These are phyloP conservation scores for Antheraea mylitta DNA, from an alignment of 1,140 invertebrate genomes.

Conservation along the genomic window DNA sequence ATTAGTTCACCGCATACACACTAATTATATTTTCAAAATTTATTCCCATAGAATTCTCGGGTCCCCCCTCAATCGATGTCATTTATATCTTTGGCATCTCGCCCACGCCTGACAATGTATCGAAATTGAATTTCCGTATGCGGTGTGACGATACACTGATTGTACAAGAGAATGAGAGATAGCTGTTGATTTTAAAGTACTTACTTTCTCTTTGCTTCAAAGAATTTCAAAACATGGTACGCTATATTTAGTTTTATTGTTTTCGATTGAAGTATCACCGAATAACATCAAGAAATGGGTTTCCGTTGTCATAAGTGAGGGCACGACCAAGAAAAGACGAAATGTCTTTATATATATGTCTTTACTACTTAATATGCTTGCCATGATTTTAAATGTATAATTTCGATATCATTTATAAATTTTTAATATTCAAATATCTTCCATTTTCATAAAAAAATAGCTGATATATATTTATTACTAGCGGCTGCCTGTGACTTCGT, in stretches of 20 bases:
- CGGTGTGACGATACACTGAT: constrained; percentile 38
- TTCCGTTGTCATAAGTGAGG: neutral
- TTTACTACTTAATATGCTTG: no score
- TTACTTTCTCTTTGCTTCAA: neutral
- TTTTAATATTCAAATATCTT: no score
- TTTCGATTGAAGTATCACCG: neutral
- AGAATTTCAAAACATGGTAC: neutral
- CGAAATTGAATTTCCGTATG: constrained; percentile 50
- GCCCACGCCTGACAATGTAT: constrained; percentile 43
- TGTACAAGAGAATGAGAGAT: constrained; percentile 28
- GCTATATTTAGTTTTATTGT: constrained; percentile 15
- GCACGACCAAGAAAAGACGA: neutral
- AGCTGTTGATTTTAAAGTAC: constrained; percentile 37
- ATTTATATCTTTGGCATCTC: constrained; percentile 39
- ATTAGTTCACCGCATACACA: constrained; percentile 66
- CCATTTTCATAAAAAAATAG: no score
- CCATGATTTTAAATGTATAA: no score
- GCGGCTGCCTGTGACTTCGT: no score
- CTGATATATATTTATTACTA: no score
- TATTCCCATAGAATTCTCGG: constrained; percentile 30
- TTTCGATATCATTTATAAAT: no score
- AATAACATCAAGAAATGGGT: neutral
- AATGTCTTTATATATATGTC: no score
- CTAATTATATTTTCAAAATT: constrained; percentile 58
- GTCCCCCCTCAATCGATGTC: constrained; percentile 25